Conservation (phyloP, 2,797 vertebrate genomes). For the Cynopterus sphinx region DNA sequence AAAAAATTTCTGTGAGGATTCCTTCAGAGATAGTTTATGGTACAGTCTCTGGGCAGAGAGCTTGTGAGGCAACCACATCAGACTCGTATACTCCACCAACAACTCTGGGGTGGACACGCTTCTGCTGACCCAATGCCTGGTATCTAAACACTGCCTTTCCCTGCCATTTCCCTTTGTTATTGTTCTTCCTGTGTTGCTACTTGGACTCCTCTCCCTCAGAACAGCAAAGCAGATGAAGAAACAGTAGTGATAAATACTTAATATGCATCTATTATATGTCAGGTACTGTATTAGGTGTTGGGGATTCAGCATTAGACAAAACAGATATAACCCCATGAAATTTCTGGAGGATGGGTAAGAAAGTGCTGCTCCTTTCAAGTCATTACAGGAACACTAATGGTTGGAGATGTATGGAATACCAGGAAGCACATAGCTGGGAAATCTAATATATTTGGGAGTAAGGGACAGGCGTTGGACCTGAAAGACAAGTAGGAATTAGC, state of each 20-base stretch:
- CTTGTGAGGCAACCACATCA: neutral
- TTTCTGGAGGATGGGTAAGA: neutral
- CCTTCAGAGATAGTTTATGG: neutral
- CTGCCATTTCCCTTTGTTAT: slow-evolving; percentile 19
- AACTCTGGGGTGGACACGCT: neutral
- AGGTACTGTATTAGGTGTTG: neutral
- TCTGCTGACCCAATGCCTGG: neutral
- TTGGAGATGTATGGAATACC: neutral
- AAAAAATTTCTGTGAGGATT: neutral
- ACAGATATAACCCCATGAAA: neutral
- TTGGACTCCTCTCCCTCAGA: neutral
- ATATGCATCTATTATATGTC: neutral
- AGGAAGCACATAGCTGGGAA: neutral
- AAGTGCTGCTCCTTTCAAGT: neutral
- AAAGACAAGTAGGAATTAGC: neutral
- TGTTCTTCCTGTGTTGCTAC: neutral
- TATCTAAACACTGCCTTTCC: neutral
- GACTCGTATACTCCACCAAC: neutral
- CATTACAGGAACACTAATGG: neutral
- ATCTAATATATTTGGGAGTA: neutral
- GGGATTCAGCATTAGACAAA: slow-evolving; percentile 3
- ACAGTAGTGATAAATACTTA: neutral
- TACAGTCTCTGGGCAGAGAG: neutral
- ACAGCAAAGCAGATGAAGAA: slow-evolving; percentile 42
- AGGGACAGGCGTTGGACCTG: neutral